Conservation (phyloP, 92 coral and sea anemone species). For the Epizoanthus ramosus region DNA sequence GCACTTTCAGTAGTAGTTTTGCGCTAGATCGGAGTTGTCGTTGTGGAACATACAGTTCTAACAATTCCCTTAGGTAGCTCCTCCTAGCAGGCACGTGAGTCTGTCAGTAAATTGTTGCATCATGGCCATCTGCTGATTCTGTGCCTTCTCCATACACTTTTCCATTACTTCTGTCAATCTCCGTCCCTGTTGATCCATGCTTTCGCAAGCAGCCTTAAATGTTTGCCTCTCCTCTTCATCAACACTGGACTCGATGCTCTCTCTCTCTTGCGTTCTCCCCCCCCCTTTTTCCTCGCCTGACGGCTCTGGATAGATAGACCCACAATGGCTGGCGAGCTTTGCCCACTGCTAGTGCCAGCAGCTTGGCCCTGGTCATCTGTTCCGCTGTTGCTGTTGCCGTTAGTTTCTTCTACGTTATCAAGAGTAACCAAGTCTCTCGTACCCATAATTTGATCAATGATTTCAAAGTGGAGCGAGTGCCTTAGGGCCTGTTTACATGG, state of each 20-base stretch:
- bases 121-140: constrained; percentile 19
- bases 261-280: constrained; percentile 22
- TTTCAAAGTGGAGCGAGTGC: no score
- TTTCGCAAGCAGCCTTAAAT: constrained; percentile 9
- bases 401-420: constrained; percentile 9
- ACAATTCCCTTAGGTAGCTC: no score
- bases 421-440: constrained; percentile 18
- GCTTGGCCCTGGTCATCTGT: constrained; percentile 19
- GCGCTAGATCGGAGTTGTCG: no score
- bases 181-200: constrained; percentile 30
- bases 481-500: no score
- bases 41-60: no score
- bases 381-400: constrained; percentile 20
- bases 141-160: constrained; percentile 31
- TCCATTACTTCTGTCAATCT: constrained; percentile 29
- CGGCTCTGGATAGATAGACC: constrained; percentile 21
- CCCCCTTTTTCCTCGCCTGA: constrained; percentile 25
- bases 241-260: constrained; percentile 15
- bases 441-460: constrained; percentile 13
- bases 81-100: constrained; percentile 10
- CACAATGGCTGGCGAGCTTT: constrained; percentile 24
- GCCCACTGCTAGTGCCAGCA: constrained; percentile 24
- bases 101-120: constrained; percentile 16
- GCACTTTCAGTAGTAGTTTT: no score
- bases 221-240: constrained; percentile 32